A percentile compares a stretch with the other conserved stretches of the same genome.
phyloP scores from a whole-genome alignment of 1,140 invertebrate genomes.

The Thrips palmi region DNA sequence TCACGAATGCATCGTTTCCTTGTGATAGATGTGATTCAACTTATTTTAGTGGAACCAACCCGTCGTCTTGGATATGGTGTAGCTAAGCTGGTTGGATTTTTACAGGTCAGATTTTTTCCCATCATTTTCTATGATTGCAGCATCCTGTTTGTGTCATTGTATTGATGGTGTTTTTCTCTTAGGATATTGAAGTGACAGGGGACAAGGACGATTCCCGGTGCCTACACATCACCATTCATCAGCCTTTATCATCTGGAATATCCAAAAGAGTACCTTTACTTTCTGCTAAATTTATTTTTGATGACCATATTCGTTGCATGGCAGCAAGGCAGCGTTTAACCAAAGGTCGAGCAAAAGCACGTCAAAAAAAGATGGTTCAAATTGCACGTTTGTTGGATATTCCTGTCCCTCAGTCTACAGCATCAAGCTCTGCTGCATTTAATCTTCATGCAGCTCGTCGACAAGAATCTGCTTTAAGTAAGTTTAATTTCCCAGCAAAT shows the following conservation, averaged over 20 bases:
- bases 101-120: conserved; percentile 38
- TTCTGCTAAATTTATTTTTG: conserved; percentile 88
- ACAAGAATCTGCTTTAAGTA: not conserved
- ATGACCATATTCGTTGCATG: conserved; percentile 97
- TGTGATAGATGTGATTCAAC: conserved; percentile 83
- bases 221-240: conserved; percentile 85
- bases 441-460: conserved; percentile 3
- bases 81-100: conserved; percentile 78
- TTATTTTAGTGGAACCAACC: conserved; percentile 94
- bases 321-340: conserved; percentile 75
- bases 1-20: conserved; percentile 79
- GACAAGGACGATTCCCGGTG: conserved; percentile 95
- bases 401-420: conserved; percentile 34
- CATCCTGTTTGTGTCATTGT: not conserved
- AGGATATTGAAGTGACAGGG: conserved; percentile 35
- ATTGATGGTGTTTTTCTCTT: conserved; percentile 10
- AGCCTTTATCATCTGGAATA: conserved; percentile 43
- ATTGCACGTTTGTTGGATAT: conserved; percentile 84
- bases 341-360: conserved; percentile 81
- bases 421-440: conserved; percentile 31
- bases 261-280: conserved; percentile 57
- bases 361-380: conserved; percentile 88
- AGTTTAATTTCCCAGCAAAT: not conserved
- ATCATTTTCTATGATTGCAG: not conserved
- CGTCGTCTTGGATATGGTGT: conserved; percentile 89